Conservation (phyloP, 2,113 vertebrate genomes). For the Neofelis nebulosa region DNA sequence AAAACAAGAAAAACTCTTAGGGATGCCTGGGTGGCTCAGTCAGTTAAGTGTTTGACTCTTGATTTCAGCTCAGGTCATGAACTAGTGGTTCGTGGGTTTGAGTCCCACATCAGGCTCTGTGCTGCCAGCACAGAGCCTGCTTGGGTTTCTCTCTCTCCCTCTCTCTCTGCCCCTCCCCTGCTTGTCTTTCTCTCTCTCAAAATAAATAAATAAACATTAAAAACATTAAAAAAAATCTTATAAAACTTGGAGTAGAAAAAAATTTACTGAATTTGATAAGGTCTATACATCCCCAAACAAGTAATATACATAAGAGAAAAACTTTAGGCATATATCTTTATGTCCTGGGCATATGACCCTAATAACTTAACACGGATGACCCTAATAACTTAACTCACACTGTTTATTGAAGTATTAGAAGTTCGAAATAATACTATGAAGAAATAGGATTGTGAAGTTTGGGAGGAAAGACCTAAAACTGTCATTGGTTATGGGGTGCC, state of each 20-base stretch:
- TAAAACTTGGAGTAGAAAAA: neutral
- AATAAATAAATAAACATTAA: neutral
- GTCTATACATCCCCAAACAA: neutral
- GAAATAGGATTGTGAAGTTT: neutral
- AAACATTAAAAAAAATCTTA: neutral
- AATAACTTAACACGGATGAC: neutral
- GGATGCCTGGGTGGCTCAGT: too few relatives aligned
- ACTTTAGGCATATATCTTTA: neutral
- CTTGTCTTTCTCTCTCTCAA: too few relatives aligned
- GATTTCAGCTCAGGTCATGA: too few relatives aligned
- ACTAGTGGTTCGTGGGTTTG: too few relatives aligned
- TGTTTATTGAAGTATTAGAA: neutral
- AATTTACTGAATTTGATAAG: neutral
- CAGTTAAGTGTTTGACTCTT: too few relatives aligned
- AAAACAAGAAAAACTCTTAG: too few relatives aligned
- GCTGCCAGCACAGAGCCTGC: too few relatives aligned
- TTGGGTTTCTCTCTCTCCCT: too few relatives aligned
- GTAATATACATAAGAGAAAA: neutral
- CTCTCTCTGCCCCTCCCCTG: too few relatives aligned
- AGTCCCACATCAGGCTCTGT: too few relatives aligned
- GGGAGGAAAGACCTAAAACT: neutral
- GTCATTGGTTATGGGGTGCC: neutral
- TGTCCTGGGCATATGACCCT: neutral
- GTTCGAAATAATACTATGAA: neutral
- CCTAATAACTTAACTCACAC: neutral